Evolutionary conservation across 2,888 invertebrate species (phyloP).

Genomic region (Spodoptera picta): DNA sequence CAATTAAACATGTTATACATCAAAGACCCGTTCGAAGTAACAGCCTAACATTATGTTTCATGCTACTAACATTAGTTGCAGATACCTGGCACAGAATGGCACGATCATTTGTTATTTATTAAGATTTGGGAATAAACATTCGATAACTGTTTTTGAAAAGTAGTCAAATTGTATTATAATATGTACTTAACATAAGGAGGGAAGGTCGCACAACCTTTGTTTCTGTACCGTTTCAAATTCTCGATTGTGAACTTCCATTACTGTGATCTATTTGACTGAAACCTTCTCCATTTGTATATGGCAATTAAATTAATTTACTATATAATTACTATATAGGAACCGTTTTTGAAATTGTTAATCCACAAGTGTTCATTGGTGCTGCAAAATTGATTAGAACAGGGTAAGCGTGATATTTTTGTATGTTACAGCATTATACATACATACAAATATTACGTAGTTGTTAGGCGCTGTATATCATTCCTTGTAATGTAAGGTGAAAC

Average conservation of each 20-base stretch:
- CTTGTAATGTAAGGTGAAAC: constrained; percentile 73
- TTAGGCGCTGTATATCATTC: constrained; percentile 75
- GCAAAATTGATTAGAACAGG: constrained; percentile 79
- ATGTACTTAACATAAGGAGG: constrained; percentile 64
- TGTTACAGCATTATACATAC: constrained; percentile 65
- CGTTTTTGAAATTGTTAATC: constrained; percentile 64
- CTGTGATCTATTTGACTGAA: constrained; percentile 58
- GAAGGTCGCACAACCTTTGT: constrained; percentile 29
- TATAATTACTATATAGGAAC: constrained; percentile 15
- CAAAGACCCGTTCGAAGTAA: no score
- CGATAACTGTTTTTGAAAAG: constrained; percentile 59
- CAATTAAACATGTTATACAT: constrained; percentile 22
- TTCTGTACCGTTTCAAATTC: constrained; percentile 37
- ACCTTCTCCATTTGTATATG: constrained; percentile 40
- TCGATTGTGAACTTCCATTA: constrained; percentile 30
- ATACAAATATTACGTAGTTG: constrained; percentile 61
- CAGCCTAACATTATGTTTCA: background rate
- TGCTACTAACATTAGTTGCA: constrained; percentile 51
- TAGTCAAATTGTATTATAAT: constrained; percentile 67
- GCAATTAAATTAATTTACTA: constrained; percentile 32
- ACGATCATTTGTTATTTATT: constrained; percentile 54
- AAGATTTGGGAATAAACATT: constrained; percentile 32
- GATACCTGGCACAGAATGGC: constrained; percentile 39
- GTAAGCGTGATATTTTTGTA: constrained; percentile 76
- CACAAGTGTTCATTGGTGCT: constrained; percentile 83